A percentile compares a stretch with the other conserved stretches of the same genome.
These are phyloP conservation scores for Netelia inedita DNA, from an alignment of 2,888 invertebrate species.

Conservation along the genomic window DNA sequence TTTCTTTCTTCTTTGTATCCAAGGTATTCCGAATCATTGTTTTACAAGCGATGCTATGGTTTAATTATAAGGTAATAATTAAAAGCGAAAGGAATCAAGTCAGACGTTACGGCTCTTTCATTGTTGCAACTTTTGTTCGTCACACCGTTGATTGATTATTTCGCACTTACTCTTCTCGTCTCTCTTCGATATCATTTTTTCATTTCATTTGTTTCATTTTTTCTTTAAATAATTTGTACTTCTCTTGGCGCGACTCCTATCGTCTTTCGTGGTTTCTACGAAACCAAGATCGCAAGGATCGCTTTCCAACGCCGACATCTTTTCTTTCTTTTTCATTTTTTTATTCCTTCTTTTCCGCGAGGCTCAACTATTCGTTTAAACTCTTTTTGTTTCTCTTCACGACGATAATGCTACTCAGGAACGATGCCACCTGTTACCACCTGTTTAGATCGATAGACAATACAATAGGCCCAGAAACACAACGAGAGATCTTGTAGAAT, in stretches of 20 bases:
- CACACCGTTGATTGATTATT: conserved; percentile 75
- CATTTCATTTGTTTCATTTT: conserved; percentile 53
- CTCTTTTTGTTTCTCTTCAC: conserved; percentile 69
- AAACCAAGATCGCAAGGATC: conserved; percentile 75
- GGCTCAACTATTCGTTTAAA: conserved; percentile 60
- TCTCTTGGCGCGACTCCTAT: conserved; percentile 79
- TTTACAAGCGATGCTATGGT: conserved; percentile 81
- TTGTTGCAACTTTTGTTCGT: conserved; percentile 73
- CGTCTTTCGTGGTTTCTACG: conserved; percentile 75
- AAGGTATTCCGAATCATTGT: conserved; percentile 79
- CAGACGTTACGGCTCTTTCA: conserved; percentile 79
- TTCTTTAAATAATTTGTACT: conserved; percentile 80
- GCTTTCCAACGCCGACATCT: conserved; percentile 79
- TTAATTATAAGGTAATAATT: conserved; percentile 77
- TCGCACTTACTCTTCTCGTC: conserved; percentile 72
- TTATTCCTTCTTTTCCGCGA: conserved; percentile 49
- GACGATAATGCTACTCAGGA: conserved; percentile 77
- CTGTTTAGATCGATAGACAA: conserved; percentile 25
- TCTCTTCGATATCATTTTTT: conserved; percentile 50
- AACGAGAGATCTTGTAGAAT: conserved; percentile 57
- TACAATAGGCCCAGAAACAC: conserved; percentile 64
- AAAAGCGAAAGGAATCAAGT: conserved; percentile 80
- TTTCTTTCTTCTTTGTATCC: conserved; percentile 74
- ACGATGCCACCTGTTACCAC: conserved; percentile 76
- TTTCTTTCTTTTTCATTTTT: conserved; percentile 64